These are phyloP conservation scores for Panzeria rudis DNA, from an alignment of 2,888 invertebrate species.

Conservation along the genomic window DNA sequence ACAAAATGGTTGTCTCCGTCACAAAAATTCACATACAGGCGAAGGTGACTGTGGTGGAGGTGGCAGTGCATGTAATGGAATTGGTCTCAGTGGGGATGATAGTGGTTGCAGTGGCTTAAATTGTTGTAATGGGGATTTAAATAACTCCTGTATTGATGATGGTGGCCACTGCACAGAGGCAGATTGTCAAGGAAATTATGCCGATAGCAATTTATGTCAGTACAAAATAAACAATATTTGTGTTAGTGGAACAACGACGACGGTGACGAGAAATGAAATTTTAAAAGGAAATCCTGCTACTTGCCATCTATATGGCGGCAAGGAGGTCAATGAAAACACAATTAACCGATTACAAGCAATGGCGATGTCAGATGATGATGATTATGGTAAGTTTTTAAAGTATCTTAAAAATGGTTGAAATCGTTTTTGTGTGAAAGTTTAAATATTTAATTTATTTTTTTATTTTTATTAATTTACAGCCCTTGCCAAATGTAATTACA, in stretches of 20 bases:
- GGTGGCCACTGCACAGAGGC: conserved; percentile 63
- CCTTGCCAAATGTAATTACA: too few species aligned
- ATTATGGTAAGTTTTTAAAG: conserved; percentile 79
- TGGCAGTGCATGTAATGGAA: background rate
- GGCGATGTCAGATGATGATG: conserved; percentile 83
- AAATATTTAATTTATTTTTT: background rate
- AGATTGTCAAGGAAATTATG: conserved; percentile 77
- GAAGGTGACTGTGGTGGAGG: conserved; percentile 33
- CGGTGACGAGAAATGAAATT: conserved; percentile 22
- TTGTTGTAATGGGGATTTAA: conserved; percentile 59
- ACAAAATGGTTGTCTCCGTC: conserved; percentile 37
- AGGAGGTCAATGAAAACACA: conserved; percentile 83
- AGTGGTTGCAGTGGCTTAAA: conserved; percentile 48
- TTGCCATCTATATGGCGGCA: conserved; percentile 64
- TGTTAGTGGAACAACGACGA: conserved; percentile 13
- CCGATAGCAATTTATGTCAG: conserved; percentile 76
- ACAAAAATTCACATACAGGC: conserved; percentile 21
- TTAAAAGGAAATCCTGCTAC: conserved; percentile 72
- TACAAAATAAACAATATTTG: conserved; percentile 75
- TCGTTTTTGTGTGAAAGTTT: background rate
- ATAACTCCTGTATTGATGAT: conserved; percentile 52
- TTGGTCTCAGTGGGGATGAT: conserved; percentile 63
- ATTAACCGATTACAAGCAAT: conserved; percentile 83
- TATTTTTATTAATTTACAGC: too few species aligned
- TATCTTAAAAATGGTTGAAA: background rate